A percentile compares a stretch with the other conserved stretches of the same genome.
phyloP scores from a whole-genome alignment of 1,140 invertebrate genomes.

The Acromyrmex echinatior region DNA sequence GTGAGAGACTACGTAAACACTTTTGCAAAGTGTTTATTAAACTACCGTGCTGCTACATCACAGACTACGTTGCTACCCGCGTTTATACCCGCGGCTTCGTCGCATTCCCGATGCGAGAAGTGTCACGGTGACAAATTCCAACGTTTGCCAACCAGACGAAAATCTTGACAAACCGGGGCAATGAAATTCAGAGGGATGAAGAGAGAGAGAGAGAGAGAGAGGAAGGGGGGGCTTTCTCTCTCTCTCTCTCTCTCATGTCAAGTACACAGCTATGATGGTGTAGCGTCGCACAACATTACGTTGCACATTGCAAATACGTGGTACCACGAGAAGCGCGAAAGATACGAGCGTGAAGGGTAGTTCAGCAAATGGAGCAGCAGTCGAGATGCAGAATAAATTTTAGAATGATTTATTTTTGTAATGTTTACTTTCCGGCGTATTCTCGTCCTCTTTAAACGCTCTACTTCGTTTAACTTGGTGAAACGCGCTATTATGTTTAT shows the following conservation, averaged over 20 bases:
- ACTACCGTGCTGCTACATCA: conserved; percentile 4
- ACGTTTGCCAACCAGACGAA: conserved; percentile 43
- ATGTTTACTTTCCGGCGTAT: conserved; percentile 29
- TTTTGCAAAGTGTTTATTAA: conserved; percentile 40
- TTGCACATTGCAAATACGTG: conserved; percentile 44
- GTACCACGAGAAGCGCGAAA: not conserved
- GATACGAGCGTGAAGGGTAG: not conserved
- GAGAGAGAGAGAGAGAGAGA: not conserved
- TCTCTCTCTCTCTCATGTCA: conserved; percentile 5
- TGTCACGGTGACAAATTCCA: conserved; percentile 55
- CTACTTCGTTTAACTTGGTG: conserved; percentile 10
- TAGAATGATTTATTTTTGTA: conserved; percentile 54
- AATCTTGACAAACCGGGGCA: conserved; percentile 61
- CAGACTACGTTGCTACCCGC: not conserved
- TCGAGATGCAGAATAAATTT: conserved; percentile 49
- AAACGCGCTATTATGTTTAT: not conserved
- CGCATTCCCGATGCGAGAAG: conserved; percentile 47
- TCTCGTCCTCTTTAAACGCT: conserved; percentile 25
- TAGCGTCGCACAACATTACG: conserved; percentile 43
- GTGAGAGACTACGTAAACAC: not conserved
- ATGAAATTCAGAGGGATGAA: conserved; percentile 58
- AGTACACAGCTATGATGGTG: conserved; percentile 28
- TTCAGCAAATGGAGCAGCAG: conserved; percentile 38
- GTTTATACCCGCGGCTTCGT: not conserved
- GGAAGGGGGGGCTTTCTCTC: too few relatives aligned